These are phyloP conservation scores for Phoebastria nigripes DNA, from an alignment of 2,797 vertebrate genomes.

Conservation along the genomic window DNA sequence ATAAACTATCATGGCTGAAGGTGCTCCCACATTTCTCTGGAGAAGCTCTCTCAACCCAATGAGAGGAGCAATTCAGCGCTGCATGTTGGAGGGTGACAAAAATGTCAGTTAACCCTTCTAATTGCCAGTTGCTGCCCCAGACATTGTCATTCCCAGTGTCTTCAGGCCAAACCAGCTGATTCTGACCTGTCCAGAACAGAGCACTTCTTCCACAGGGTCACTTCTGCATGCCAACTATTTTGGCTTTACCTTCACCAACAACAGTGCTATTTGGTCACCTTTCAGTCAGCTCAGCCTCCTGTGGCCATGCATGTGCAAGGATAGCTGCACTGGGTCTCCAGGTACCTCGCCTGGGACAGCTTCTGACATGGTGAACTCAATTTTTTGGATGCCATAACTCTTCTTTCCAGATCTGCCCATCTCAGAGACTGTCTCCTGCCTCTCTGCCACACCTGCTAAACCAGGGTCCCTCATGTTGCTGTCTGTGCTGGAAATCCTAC, in stretches of 20 bases:
- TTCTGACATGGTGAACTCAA: not conserved
- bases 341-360: not conserved
- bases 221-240: not conserved
- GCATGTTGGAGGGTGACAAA: not conserved
- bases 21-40: not conserved
- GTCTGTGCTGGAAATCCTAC: not conserved
- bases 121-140: not conserved
- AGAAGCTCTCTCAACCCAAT: not conserved
- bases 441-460: not conserved
- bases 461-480: not conserved
- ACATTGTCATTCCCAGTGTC: not conserved
- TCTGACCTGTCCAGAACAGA: not conserved
- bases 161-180: not conserved
- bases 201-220: not conserved
- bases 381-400: not conserved
- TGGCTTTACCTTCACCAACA: not conserved
- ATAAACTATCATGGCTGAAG: not conserved
- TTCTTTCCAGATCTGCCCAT: not conserved
- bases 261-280: not conserved
- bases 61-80: not conserved
- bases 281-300: not conserved
- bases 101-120: not conserved
- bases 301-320: not conserved
- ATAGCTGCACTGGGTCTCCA: too few relatives aligned
- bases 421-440: not conserved